A percentile compares a stretch with the other conserved stretches of the same genome.
Conservation (phyloP, 2,797 vertebrate genomes). For the Brotula barbata region DNA sequence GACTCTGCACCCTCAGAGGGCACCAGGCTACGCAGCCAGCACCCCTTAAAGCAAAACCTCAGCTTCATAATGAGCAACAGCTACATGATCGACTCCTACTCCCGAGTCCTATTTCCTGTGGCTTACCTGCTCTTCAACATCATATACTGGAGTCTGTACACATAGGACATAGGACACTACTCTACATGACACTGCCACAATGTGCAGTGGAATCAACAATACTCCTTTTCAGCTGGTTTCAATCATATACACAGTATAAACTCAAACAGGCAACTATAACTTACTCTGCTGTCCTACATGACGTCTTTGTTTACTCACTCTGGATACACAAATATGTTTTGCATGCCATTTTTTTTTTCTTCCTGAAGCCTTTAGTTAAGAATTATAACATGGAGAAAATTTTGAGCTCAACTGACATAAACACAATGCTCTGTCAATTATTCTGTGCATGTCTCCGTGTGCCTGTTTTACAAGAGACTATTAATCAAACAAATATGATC, state of each 20-base stretch:
- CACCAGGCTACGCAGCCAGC: conserved; percentile 79
- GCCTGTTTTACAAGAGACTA: conserved; percentile 52
- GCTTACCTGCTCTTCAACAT: conserved; percentile 91
- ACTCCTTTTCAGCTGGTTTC: not conserved
- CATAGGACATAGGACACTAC: conserved; percentile 51
- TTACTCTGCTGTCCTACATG: conserved; percentile 6
- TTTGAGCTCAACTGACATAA: conserved; percentile 4
- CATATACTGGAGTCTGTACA: conserved; percentile 91
- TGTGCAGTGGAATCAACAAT: conserved; percentile 12
- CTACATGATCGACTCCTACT: conserved; percentile 90
- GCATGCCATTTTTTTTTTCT: conserved; percentile 18
- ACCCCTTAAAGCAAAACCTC: conserved; percentile 77
- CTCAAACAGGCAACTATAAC: conserved; percentile 16
- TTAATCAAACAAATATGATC: conserved; percentile 10
- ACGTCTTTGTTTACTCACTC: conserved; percentile 33
- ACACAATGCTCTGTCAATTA: conserved; percentile 12
- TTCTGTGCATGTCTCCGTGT: conserved; percentile 23
- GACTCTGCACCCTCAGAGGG: conserved; percentile 66
- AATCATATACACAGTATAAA: not conserved
- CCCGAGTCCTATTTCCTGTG: conserved; percentile 86
- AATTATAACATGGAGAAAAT: conserved; percentile 9
- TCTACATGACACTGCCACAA: no score
- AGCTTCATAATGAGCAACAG: conserved; percentile 89
- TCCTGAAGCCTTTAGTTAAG: not conserved
- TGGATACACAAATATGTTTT: conserved; percentile 10